Conservation (phyloP, 92 coral and sea anemone species). For the Porites evermanni region DNA sequence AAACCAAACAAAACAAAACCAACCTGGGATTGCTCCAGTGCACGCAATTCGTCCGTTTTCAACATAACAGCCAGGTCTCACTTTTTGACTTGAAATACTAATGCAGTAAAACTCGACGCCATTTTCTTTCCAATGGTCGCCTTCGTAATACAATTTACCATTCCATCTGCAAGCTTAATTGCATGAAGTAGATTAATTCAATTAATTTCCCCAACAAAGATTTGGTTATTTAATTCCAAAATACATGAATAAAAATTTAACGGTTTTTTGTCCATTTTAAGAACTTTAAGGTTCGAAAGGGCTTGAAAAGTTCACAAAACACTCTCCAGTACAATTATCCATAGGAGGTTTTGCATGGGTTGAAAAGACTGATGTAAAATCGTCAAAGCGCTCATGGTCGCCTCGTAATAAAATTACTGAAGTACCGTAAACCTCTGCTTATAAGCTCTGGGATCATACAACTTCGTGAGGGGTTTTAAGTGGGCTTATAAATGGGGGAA, state of each 20-base stretch:
- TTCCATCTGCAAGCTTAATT: conserved; percentile 9
- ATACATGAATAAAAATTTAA: too few species aligned
- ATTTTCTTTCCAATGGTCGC: conserved; percentile 17
- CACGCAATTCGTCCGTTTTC: background rate
- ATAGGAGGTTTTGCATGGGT: too few species aligned
- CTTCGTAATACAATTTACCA: background rate
- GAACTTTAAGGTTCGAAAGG: too few species aligned
- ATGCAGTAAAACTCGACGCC: conserved; percentile 14
- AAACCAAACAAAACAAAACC: background rate
- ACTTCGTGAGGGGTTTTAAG: too few species aligned
- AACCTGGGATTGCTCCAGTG: conserved; percentile 16
- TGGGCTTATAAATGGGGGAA: too few species aligned
- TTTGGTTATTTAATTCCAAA: background rate
- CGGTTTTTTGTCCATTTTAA: background rate
- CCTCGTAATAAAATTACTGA: too few species aligned
- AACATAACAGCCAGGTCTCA: conserved; percentile 8
- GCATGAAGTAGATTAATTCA: background rate
- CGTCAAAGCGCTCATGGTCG: too few species aligned
- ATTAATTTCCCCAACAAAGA: background rate
- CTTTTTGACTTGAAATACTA: background rate
- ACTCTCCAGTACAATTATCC: too few species aligned
- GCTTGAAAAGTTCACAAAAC: too few species aligned
- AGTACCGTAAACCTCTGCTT: too few species aligned
- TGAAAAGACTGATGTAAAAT: too few species aligned
- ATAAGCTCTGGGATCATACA: too few species aligned